Evolutionary conservation across 2,888 invertebrate genomes (phyloP), one percentile per base, ranked within the genome.

Genomic region (Polylopha cassiicola): DNA sequence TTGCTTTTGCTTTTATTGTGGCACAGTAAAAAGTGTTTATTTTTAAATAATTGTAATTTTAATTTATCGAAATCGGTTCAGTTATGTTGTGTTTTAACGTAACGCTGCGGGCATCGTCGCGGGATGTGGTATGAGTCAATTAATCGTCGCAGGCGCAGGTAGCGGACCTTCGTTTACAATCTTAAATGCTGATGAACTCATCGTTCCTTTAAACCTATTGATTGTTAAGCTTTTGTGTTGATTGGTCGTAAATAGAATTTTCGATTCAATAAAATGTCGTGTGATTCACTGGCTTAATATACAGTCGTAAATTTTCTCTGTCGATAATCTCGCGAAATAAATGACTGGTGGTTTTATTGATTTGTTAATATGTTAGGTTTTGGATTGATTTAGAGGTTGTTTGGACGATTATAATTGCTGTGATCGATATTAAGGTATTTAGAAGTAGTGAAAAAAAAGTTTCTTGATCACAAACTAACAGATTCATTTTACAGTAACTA

Each of bases 91-190:
- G n/a, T n/a, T n/a, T n/a, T n/a, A n/a, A n/a, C n/a, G n/a, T n/a
- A n/a, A n/a, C n/a, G 23, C 29, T 34, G 30, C 38, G 26, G 33
- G 43, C 38, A 15, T 23, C 39, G 33, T 34, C 41, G 36, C 39
- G 10, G 28, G 28, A 34, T 18, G 15, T 9, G 22, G 16, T 27
- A 37, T 27, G 21, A 37, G 20, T 42, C 61, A 63, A 57, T 74
- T 76, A 79, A 80, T 81, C 79, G 76, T 77, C 65, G 65, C 55
- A 61, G n/a, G n/a, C n/a, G 77, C 82, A 82, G 84, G 84, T 84
- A 84, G 82, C 81, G 39, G 53, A 55, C 65, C 71, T 62, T 59
- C 52, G 51, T 64, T 67, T 64, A 60, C 65, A 63, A 73, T 72
- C 73, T 67, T 68, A 70, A 70, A 75, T 72, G 76, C 65, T 78